Percentiles rank a stretch among this genome's conserved stretches.
Evolutionary conservation across 1,140 invertebrate species (phyloP).

Genomic region (Musca domestica): DNA sequence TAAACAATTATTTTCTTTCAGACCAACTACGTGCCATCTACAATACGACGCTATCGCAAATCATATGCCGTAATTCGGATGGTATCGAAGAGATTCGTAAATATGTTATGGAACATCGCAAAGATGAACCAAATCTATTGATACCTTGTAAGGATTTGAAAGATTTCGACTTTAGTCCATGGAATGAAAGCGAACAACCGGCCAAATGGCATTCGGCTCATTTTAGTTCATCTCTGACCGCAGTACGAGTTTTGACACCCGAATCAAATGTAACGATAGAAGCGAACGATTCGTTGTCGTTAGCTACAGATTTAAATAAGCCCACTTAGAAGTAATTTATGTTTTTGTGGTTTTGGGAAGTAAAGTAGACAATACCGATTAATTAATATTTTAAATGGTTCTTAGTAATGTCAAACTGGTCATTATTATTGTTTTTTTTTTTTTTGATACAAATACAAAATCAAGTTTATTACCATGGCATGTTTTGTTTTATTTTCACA

Average conservation of each 20-base stretch:
- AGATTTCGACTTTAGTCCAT: conserved; percentile 60
- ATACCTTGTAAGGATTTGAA: conserved; percentile 63
- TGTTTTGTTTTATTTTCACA: too few relatives aligned
- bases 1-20: conserved; percentile 39
- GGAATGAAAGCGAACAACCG: conserved; percentile 50
- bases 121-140: conserved; percentile 61
- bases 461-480: too few relatives aligned
- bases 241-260: conserved; percentile 32
- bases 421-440: too few relatives aligned
- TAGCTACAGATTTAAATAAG: background rate
- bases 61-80: conserved; percentile 89
- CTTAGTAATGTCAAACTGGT: too few relatives aligned
- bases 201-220: conserved; percentile 32
- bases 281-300: background rate
- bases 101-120: conserved; percentile 68
- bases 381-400: too few relatives aligned
- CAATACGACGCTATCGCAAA: conserved; percentile 75
- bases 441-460: too few relatives aligned
- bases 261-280: background rate
- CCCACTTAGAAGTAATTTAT: too few relatives aligned
- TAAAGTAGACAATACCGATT: too few relatives aligned
- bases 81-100: conserved; percentile 70
- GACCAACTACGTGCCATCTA: conserved; percentile 84
- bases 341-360: too few relatives aligned
- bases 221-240: conserved; percentile 31